phyloP scores from a whole-genome alignment of 2,888 invertebrate species.

The Ptycholaimellus sp. region DNA sequence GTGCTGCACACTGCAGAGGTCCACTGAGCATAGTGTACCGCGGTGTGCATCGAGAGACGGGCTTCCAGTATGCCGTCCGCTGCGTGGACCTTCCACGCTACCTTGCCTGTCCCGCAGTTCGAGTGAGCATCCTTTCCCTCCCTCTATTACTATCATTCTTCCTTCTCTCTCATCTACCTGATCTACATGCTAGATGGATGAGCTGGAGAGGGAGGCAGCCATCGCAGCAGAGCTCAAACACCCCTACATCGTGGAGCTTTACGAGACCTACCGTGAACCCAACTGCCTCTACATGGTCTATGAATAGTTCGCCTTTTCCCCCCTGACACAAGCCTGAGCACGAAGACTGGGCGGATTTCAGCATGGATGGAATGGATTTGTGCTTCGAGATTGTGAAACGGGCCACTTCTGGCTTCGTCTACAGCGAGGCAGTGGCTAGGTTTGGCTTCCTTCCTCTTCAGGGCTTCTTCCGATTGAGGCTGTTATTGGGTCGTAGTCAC shows the following conservation, averaged over 20 bases:
- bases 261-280: constrained; percentile 36
- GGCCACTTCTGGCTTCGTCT: constrained; percentile 85
- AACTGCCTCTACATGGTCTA: neutral
- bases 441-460: constrained; percentile 30
- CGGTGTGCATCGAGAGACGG: constrained; percentile 77
- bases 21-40: constrained; percentile 84
- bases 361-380: constrained; percentile 92
- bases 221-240: constrained; percentile 73
- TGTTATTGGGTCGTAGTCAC: constrained; percentile 70
- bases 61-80: constrained; percentile 88
- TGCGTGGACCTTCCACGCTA: constrained; percentile 92
- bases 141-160: neutral
- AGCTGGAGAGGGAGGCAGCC: neutral
- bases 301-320: neutral
- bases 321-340: neutral
- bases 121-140: neutral
- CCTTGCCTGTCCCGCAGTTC: constrained; percentile 72
- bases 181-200: neutral
- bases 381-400: constrained; percentile 91
- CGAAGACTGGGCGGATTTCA: constrained; percentile 12
- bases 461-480: too few species aligned
- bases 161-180: constrained; percentile 1
- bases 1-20: constrained; percentile 34
- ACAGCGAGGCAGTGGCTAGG: constrained; percentile 97
- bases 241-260: constrained; percentile 81